These are phyloP conservation scores for Dysmachus trigonus DNA, from an alignment of 2,888 invertebrate genomes.

Conservation along the genomic window DNA sequence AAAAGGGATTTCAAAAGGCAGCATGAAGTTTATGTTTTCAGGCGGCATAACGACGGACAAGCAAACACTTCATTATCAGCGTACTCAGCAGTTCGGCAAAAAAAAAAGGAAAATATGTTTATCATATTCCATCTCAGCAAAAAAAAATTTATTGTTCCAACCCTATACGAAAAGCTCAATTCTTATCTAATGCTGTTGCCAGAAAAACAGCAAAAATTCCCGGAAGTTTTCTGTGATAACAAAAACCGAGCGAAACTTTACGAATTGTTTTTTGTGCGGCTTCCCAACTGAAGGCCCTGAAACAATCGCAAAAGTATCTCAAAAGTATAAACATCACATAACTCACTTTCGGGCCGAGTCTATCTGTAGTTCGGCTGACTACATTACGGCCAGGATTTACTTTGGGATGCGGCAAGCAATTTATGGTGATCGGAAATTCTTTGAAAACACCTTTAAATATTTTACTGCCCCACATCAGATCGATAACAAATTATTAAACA, in stretches of 20 bases:
- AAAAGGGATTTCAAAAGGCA: background rate
- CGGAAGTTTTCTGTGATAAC: background rate
- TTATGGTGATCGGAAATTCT: background rate
- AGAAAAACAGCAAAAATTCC: background rate
- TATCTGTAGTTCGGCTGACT: background rate
- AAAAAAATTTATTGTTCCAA: background rate
- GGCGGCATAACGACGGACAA: background rate
- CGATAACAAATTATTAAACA: constrained; percentile 8
- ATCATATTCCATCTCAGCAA: background rate
- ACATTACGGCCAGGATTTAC: background rate
- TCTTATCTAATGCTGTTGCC: background rate
- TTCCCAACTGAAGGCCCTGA: background rate
- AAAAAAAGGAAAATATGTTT: background rate
- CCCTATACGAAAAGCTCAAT: background rate
- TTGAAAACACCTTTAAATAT: constrained; percentile 8
- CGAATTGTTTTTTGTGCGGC: background rate
- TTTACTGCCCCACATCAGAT: background rate
- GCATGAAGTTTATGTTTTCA: background rate
- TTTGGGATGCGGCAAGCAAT: background rate
- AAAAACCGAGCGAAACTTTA: background rate
- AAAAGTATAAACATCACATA: background rate
- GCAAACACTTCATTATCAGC: background rate
- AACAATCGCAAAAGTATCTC: background rate
- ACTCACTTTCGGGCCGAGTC: background rate
- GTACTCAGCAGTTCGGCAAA: background rate